These are phyloP conservation scores for Nysson spinosus DNA, from an alignment of 2,888 invertebrate species.

Conservation along the genomic window DNA sequence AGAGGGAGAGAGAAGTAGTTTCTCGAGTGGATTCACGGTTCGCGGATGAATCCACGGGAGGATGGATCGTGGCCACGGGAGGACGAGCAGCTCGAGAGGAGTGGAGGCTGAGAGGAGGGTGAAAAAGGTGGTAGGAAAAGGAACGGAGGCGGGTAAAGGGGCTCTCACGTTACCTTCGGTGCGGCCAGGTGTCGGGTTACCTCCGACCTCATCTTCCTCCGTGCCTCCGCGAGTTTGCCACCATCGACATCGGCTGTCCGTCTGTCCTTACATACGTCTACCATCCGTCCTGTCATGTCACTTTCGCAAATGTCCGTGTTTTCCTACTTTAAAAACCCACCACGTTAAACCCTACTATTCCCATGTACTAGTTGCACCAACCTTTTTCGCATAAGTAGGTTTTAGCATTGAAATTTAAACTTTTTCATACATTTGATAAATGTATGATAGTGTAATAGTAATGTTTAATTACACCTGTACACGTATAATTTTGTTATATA, in stretches of 20 bases:
- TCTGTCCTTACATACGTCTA: conserved; percentile 41
- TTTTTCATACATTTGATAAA: too few relatives aligned
- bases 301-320: conserved; percentile 40
- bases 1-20: conserved; percentile 9
- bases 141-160: conserved; percentile 68
- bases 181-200: conserved; percentile 75
- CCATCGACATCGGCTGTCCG: conserved; percentile 67
- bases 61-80: conserved; percentile 54
- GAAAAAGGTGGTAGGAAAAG: conserved; percentile 59
- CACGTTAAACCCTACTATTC: too few relatives aligned
- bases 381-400: too few relatives aligned
- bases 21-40: conserved; percentile 43
- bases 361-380: too few relatives aligned
- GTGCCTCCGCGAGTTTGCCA: conserved; percentile 74
- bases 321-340: not conserved
- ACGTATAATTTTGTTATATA: too few relatives aligned
- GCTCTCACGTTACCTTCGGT: conserved; percentile 75
- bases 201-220: conserved; percentile 75
- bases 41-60: conserved; percentile 57
- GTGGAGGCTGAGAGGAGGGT: too few relatives aligned
- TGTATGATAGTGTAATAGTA: too few relatives aligned
- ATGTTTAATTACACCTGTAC: too few relatives aligned
- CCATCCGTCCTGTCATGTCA: conserved; percentile 46
- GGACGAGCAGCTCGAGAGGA: conserved; percentile 46
- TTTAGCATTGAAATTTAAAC: too few relatives aligned